Conservation (phyloP, 2,888 invertebrate species). For the Alentia gelatinosa region DNA sequence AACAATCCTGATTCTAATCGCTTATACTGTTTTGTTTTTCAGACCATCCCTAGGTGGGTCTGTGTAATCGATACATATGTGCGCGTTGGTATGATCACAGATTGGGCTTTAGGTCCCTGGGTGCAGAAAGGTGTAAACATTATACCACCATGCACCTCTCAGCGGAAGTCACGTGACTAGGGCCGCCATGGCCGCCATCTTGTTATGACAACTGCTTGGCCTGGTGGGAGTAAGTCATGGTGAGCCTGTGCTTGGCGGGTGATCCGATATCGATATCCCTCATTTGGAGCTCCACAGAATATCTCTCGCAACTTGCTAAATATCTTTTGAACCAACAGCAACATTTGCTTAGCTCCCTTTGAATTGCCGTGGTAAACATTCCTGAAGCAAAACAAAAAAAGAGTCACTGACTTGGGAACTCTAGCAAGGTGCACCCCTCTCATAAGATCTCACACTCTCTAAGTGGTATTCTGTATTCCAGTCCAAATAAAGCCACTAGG, state of each 20-base stretch:
- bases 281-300: conserved; percentile 16
- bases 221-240: background rate
- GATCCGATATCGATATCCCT: background rate
- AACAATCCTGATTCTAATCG: too few species aligned
- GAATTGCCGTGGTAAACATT: conserved; percentile 72
- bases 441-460: too few species aligned
- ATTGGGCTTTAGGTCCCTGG: background rate
- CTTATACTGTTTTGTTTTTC: too few species aligned
- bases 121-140: background rate
- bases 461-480: too few species aligned
- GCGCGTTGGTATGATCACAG: background rate
- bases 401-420: too few species aligned
- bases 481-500: too few species aligned
- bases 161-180: background rate
- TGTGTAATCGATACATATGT: background rate
- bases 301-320: conserved; percentile 56
- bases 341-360: conserved; percentile 69
- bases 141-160: background rate
- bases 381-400: conserved; percentile 68
- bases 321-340: conserved; percentile 66
- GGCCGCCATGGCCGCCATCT: background rate
- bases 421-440: too few species aligned
- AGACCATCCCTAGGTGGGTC: background rate
- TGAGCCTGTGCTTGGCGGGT: background rate
- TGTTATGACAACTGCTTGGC: background rate